Evolutionary conservation across 2,113 vertebrate species (phyloP), one percentile per base, ranked within the genome.

Genomic region (Chaetodon trifascialis): DNA sequence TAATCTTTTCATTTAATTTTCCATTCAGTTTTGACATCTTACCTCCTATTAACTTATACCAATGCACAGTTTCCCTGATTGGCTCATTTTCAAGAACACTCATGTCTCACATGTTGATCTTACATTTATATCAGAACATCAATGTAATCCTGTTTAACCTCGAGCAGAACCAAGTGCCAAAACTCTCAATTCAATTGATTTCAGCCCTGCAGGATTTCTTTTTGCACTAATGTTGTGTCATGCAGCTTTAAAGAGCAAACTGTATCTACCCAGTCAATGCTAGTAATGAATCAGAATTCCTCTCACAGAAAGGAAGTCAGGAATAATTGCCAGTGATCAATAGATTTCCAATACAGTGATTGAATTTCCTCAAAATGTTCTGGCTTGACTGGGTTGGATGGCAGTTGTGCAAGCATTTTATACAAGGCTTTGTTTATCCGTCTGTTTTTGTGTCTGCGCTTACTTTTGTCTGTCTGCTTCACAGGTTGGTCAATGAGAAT

Each of bases 401-500:
- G 82, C 82, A 68, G 76, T 66, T 80, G 21, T 73, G 44, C 40
- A 49, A 63, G 36, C 46, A 7, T 74, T 52, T 55, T 69, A 25
- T 72, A 21, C 40, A 25, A 47, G 8, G 10, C 72, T 72, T 11
- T 47, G 17, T 40, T 12, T 55, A 8, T 51, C 47, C n/a, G 25
- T 55, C 38, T 64, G 16, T 15, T 17, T 23, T 17, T 65, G 21
- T 54, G 9, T 14, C 36, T 59, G 36, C 66, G 30, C 70, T 89
- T 1, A 79, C 58, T 63, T 55, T 16, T 4, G 4, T 86, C 51
- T 59, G 42, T 81, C 36, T 79, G 78, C 79, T 64, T 73, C 71
- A 54, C 91, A 99, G 98, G 98, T 93, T 99, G 78, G 96, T 99
- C 84, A 99, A 99, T 15, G 98, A 99, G 93, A 99, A 99, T 16